Percentiles rank a stretch among this genome's conserved stretches.
Conservation (phyloP, 2,888 invertebrate genomes). For the Congeria kusceri region DNA sequence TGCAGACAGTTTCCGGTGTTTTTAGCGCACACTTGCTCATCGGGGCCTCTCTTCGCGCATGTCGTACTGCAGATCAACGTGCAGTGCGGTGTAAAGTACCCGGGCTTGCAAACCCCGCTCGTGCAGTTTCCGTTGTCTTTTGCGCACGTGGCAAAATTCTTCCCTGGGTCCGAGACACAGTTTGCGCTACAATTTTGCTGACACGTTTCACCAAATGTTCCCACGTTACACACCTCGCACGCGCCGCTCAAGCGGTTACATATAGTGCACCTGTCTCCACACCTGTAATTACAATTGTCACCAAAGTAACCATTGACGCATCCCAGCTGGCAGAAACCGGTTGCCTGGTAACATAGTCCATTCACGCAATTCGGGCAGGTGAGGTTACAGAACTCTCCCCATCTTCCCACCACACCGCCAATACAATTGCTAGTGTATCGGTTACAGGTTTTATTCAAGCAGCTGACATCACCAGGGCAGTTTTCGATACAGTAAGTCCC, state of each 20-base stretch:
- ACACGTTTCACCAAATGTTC: constrained; percentile 34
- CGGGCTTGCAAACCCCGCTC: constrained; percentile 32
- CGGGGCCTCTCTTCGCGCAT: constrained; percentile 26
- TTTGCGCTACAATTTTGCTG: constrained; percentile 32
- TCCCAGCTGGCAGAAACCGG: constrained; percentile 26
- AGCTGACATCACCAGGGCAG: constrained; percentile 35
- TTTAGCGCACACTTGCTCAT: constrained; percentile 27
- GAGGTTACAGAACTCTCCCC: constrained; percentile 27
- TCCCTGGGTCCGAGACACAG: constrained; percentile 12
- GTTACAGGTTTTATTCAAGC: constrained; percentile 27
- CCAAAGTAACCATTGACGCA: constrained; percentile 38
- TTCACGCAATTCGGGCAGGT: constrained; percentile 34
- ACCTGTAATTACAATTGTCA: constrained; percentile 8
- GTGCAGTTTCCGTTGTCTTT: constrained; percentile 45
- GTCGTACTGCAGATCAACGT: constrained; percentile 21
- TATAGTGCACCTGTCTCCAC: constrained; percentile 15
- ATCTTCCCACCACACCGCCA: constrained; percentile 15
- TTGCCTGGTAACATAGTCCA: constrained; percentile 12
- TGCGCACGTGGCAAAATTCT: constrained; percentile 22
- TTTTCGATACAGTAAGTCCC: constrained; percentile 40
- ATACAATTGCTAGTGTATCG: constrained; percentile 43
- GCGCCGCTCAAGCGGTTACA: constrained; percentile 30
- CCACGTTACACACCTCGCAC: constrained; percentile 31
- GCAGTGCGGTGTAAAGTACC: constrained; percentile 34
- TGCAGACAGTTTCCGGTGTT: constrained; percentile 34